Conservation (phyloP, 1,140 invertebrate species). For the Drosophila kanapiae region DNA sequence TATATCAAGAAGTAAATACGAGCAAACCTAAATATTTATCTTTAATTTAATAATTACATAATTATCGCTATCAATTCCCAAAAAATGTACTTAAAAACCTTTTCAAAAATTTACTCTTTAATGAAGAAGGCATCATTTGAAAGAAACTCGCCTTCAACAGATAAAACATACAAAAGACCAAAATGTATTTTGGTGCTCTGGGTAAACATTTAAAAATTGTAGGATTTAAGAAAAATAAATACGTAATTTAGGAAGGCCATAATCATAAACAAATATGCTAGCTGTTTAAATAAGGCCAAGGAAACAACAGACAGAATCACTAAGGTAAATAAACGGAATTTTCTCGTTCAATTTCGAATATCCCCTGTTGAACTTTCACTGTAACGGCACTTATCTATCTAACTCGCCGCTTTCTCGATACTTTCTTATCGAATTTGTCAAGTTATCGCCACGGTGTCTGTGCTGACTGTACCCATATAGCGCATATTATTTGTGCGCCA, state of each 20-base stretch:
- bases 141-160: neutral
- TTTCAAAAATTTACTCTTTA: neutral
- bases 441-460: conserved; percentile 71
- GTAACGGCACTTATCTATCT: neutral
- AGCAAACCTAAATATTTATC: neutral
- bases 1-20: neutral
- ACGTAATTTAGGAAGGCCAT: conserved; percentile 15
- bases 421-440: conserved; percentile 43
- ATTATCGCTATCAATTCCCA: neutral
- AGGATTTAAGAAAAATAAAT: conserved; percentile 3
- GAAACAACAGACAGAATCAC: conserved; percentile 1
- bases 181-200: neutral
- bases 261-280: conserved; percentile 20
- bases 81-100: neutral
- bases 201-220: neutral
- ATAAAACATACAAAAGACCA: neutral
- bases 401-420: conserved; percentile 3
- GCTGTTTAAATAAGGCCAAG: conserved; percentile 29
- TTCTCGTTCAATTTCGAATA: neutral
- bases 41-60: no score
- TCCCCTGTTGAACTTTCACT: neutral
- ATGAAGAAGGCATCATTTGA: neutral
- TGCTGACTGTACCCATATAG: conserved; percentile 62
- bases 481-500: conserved; percentile 29
- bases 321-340: conserved; percentile 9